These are phyloP conservation scores for Tetheella fluctuosa DNA, from an alignment of 2,888 invertebrate species.

Conservation along the genomic window DNA sequence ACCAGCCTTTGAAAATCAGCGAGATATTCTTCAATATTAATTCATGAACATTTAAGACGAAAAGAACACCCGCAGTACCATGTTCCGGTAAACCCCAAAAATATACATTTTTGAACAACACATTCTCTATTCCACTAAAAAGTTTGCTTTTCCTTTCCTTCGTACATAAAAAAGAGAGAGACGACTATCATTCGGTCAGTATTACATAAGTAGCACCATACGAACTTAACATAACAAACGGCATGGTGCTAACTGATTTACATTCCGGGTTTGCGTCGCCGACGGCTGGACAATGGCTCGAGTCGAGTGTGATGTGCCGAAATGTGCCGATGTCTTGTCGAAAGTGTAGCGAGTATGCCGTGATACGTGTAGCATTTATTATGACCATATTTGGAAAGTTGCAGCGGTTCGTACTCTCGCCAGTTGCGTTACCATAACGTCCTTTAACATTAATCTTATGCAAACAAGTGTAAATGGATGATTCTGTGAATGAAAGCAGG, in stretches of 20 bases:
- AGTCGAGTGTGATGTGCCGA: conserved; percentile 14
- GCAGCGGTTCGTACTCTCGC: neutral
- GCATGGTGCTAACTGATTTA: conserved; percentile 32
- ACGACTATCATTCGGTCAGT: neutral
- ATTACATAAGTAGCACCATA: conserved; percentile 8
- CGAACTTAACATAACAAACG: conserved; percentile 11
- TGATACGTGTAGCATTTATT: conserved; percentile 26
- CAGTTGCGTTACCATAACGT: neutral
- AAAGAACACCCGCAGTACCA: neutral
- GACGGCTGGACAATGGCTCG: conserved; percentile 26
- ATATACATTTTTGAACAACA: neutral
- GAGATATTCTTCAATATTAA: too few species aligned
- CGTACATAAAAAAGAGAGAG: neutral
- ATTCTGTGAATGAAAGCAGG: conserved; percentile 9
- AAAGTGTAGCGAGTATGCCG: conserved; percentile 23
- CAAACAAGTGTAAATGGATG: conserved; percentile 7
- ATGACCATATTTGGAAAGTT: conserved; percentile 25
- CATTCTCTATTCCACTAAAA: neutral
- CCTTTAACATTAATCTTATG: conserved; percentile 2
- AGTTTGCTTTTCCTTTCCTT: neutral
- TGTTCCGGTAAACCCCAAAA: neutral
- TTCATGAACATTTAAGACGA: neutral
- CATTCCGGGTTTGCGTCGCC: conserved; percentile 29
- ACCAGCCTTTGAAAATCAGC: too few species aligned
- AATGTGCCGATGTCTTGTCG: conserved; percentile 16